Conservation (phyloP, 2,797 vertebrate species). For the Melopsittacus undulatus region DNA sequence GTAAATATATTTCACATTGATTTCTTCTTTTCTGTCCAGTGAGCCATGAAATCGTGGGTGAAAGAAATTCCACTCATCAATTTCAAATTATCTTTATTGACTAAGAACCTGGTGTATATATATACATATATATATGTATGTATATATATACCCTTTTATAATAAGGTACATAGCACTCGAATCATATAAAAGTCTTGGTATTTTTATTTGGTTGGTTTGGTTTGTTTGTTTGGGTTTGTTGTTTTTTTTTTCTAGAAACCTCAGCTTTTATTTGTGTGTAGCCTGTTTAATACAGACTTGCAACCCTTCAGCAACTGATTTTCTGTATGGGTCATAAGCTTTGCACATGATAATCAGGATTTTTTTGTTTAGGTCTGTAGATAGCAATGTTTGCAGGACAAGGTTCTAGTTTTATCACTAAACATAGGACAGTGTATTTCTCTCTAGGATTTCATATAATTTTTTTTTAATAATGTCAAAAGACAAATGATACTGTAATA, state of each 20-base stretch:
- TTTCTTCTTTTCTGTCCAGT: neutral
- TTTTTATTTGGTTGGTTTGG: neutral
- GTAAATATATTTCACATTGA: neutral
- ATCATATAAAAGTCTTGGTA: neutral
- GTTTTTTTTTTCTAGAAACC: neutral
- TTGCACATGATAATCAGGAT: neutral
- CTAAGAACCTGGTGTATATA: neutral
- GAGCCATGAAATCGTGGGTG: neutral
- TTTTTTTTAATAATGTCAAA: neutral
- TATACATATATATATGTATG: too few relatives aligned
- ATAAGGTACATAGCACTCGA: neutral
- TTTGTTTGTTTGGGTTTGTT: too few relatives aligned
- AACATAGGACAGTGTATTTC: neutral
- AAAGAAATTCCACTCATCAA: neutral
- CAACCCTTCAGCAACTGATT: neutral
- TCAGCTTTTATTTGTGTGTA: neutral
- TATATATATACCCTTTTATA: too few relatives aligned
- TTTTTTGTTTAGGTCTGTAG: neutral
- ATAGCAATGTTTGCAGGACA: neutral
- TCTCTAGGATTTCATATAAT: neutral
- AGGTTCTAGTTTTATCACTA: neutral
- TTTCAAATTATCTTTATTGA: neutral
- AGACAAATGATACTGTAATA: neutral
- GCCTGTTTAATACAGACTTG: neutral
- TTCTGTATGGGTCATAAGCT: neutral